Conservation (phyloP, 1,140 invertebrate genomes). For the Aphelinus atriplicis region DNA sequence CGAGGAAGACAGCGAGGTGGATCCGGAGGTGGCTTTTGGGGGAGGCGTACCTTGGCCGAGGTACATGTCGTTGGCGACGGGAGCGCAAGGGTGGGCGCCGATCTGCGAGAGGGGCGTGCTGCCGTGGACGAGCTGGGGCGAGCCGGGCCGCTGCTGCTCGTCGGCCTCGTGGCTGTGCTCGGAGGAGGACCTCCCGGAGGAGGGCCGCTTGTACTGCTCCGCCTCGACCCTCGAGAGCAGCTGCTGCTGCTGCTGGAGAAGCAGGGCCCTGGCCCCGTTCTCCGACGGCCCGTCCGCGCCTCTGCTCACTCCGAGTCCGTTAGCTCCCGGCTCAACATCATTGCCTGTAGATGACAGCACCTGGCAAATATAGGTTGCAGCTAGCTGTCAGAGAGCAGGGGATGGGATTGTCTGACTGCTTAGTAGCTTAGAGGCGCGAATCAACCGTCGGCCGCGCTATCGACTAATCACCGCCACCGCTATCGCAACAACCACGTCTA, state of each 20-base stretch:
- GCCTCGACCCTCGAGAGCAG: constrained; percentile 24
- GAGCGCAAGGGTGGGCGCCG: constrained; percentile 71
- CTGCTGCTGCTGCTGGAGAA: constrained; percentile 11
- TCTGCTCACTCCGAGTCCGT: constrained; percentile 67
- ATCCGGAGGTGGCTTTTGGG: neutral
- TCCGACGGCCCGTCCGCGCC: constrained; percentile 38
- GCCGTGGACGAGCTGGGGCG: constrained; percentile 74
- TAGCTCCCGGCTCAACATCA: constrained; percentile 69
- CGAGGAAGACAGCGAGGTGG: no score
- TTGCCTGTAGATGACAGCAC: constrained; percentile 71
- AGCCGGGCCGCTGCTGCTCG: constrained; percentile 56
- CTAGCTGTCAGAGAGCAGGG: constrained; percentile 68
- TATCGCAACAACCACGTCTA: neutral
- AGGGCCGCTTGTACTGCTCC: constrained; percentile 44
- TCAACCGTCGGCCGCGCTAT: no score
- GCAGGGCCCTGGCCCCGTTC: constrained; percentile 16
- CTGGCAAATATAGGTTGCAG: constrained; percentile 70
- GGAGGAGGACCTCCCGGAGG: constrained; percentile 66
- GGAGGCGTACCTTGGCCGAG: constrained; percentile 65
- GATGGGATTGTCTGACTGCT: constrained; percentile 50
- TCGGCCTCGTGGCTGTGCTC: constrained; percentile 10
- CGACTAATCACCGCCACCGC: neutral
- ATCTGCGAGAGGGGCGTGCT: constrained; percentile 88
- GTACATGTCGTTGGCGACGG: constrained; percentile 62
- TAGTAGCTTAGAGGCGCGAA: constrained; percentile 36